phyloP scores from a whole-genome alignment of 1,140 invertebrate genomes.

The Maconellicoccus hirsutus region DNA sequence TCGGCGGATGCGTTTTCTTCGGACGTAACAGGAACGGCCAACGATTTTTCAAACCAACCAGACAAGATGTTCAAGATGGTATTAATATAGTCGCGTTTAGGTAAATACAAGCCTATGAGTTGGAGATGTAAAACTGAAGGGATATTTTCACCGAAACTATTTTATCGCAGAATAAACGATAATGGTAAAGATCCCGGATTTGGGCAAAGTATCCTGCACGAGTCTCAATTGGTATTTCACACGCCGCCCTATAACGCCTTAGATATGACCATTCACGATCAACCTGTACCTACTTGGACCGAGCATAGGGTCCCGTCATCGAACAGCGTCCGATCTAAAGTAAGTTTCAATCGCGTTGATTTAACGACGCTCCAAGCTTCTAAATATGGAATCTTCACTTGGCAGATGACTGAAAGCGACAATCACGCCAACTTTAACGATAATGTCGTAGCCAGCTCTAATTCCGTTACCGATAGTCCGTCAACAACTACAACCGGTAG shows the following conservation, averaged over 20 bases:
- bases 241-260: slow-evolving; percentile 72
- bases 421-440: not conserved
- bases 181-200: slow-evolving; percentile 63
- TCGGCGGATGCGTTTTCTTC: slow-evolving; percentile 89
- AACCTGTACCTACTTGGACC: slow-evolving; percentile 25
- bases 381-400: not conserved
- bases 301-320: not conserved
- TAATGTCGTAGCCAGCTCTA: not conserved
- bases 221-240: slow-evolving; percentile 77
- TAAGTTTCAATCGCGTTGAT: not conserved
- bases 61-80: slow-evolving; percentile 64
- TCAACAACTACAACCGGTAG: slow-evolving; percentile 3
- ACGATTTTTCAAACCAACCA: slow-evolving; percentile 74
- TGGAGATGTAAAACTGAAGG: not conserved
- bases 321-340: not conserved
- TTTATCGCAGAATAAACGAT: slow-evolving; percentile 44
- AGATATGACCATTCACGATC: slow-evolving; percentile 63
- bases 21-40: slow-evolving; percentile 75
- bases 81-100: slow-evolving; percentile 66
- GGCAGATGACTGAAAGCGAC: not conserved
- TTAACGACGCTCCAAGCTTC: not conserved
- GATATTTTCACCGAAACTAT: slow-evolving; percentile 24
- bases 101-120: slow-evolving; percentile 30
- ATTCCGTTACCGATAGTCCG: not conserved
- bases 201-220: slow-evolving; percentile 84